A percentile compares a stretch with the other conserved stretches of the same genome.
These are phyloP conservation scores for Glaucomys volans DNA, from an alignment of 2,113 vertebrate genomes.

Conservation along the genomic window DNA sequence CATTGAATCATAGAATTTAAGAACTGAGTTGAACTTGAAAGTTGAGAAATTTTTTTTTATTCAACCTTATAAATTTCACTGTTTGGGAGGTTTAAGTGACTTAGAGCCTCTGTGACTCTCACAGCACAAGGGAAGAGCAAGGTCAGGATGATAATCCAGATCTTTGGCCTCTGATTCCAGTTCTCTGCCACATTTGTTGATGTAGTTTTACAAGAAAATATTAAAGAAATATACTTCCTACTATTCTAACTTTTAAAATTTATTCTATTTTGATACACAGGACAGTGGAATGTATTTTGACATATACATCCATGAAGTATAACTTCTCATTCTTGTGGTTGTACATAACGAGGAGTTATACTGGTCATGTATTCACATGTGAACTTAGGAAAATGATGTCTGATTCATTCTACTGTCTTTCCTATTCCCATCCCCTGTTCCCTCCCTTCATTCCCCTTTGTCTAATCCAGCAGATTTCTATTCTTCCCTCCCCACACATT, in stretches of 20 bases:
- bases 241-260: neutral
- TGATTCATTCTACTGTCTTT: no score
- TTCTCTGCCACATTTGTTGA: neutral
- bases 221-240: neutral
- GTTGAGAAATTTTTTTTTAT: neutral
- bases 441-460: no score
- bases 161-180: neutral
- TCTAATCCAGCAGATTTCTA: no score
- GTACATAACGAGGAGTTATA: no score
- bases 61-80: conserved; percentile 8
- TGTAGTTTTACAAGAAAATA: neutral
- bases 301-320: no score
- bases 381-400: no score
- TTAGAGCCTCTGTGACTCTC: neutral
- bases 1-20: neutral
- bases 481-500: no score
- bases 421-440: no score
- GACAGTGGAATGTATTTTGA: no score
- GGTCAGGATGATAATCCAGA: neutral
- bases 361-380: no score
- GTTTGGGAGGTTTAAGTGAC: neutral
- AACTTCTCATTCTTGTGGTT: no score
- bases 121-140: neutral
- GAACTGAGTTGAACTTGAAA: neutral
- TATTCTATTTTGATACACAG: no score